Percentiles rank a stretch among this genome's conserved stretches.
Evolutionary conservation across 2,888 invertebrate species (phyloP).

Genomic region (Andrena marginata): DNA sequence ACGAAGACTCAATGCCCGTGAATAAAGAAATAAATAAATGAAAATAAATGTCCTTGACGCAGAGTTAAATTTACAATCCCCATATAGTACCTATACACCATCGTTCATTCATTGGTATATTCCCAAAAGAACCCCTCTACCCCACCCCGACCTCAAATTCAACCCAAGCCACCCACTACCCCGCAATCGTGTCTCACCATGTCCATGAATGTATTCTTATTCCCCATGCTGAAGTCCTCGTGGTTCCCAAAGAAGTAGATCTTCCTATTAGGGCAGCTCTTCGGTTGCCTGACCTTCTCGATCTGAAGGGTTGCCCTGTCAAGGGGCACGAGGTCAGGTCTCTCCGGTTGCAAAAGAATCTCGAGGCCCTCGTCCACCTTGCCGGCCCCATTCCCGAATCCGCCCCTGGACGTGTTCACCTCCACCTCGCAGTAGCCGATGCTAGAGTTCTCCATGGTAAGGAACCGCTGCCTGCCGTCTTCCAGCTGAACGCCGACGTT

Average conservation of each 20-base stretch:
- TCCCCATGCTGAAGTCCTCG: slow-evolving; percentile 18
- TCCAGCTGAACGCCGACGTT: slow-evolving; percentile 58
- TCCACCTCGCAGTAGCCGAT: slow-evolving; percentile 60
- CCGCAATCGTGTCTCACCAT: slow-evolving; percentile 45
- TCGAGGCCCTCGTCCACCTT: neutral
- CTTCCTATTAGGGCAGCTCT: slow-evolving; percentile 48
- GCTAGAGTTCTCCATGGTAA: slow-evolving; percentile 59
- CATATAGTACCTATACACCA: no score
- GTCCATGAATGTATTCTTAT: slow-evolving; percentile 42
- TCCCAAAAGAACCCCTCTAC: neutral
- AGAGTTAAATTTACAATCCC: no score
- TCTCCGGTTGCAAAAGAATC: slow-evolving; percentile 39
- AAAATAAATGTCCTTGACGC: neutral
- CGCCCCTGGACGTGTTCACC: slow-evolving; percentile 37
- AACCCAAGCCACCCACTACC: no score
- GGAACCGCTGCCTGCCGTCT: slow-evolving; percentile 38
- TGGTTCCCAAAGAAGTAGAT: slow-evolving; percentile 63
- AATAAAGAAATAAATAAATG: no score
- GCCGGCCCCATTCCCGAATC: neutral
- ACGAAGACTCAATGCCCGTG: no score
- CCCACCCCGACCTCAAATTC: no score
- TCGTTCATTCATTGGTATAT: neutral
- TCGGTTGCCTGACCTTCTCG: slow-evolving; percentile 50
- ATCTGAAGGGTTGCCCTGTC: slow-evolving; percentile 16
- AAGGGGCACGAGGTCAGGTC: neutral